phyloP scores from a whole-genome alignment of 2,113 vertebrate species.

The Plotosus lineatus region DNA sequence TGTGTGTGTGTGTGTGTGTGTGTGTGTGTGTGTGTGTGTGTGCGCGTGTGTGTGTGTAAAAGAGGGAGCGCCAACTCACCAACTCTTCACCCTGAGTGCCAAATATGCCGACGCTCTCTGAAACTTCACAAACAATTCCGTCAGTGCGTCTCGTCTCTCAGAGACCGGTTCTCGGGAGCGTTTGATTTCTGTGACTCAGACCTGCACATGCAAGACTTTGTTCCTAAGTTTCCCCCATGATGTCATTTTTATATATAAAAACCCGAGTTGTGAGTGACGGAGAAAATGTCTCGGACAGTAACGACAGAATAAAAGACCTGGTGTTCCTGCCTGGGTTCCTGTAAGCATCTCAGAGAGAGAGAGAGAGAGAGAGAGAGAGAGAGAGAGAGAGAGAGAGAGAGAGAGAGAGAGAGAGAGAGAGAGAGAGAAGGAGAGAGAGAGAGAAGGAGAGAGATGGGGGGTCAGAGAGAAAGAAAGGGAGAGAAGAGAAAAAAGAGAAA shows the following conservation, averaged over 20 bases:
- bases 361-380: not conserved
- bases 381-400: not conserved
- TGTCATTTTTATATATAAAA: constrained; percentile 84
- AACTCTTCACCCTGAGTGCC: constrained; percentile 31
- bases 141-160: constrained; percentile 47
- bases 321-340: no score
- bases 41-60: no score
- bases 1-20: no score
- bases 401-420: constrained; percentile 5
- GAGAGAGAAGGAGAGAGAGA: not conserved
- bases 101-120: constrained; percentile 54
- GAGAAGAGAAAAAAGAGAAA: not conserved
- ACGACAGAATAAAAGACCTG: not conserved
- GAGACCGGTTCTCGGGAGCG: constrained; percentile 34
- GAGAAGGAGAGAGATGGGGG: not conserved
- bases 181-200: constrained; percentile 70
- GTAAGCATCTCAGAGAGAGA: no score
- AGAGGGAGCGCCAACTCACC: no score
- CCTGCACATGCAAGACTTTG: not conserved
- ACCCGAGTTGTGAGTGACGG: not conserved
- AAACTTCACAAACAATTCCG: constrained; percentile 64
- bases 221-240: constrained; percentile 77
- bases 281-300: not conserved
- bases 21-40: no score
- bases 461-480: not conserved